Evolutionary conservation across 2,113 vertebrate genomes (phyloP).

Genomic region (Oxygymnocypris stewartii): DNA sequence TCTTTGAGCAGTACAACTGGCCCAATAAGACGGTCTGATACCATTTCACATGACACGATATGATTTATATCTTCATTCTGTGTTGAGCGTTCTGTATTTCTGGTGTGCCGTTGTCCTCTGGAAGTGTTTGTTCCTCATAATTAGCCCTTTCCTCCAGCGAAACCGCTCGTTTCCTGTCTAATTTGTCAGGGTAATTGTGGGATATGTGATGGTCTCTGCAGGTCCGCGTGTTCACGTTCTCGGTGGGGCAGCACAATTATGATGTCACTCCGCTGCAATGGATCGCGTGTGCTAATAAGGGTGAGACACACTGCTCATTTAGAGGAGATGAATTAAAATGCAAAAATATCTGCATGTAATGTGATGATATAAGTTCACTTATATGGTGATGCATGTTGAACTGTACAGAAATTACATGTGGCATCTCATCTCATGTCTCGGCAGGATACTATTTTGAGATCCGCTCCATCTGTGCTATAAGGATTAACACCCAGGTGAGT

Average conservation of each 20-base stretch:
- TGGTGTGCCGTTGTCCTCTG: conserved; percentile 5
- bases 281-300: conserved; percentile 99
- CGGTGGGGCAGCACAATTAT: conserved; percentile 97
- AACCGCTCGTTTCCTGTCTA: neutral
- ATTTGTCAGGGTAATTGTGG: conserved; percentile 14
- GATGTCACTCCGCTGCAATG: conserved; percentile 97
- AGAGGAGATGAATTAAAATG: neutral
- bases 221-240: conserved; percentile 95
- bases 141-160: conserved; percentile 1
- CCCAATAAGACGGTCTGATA: conserved; percentile 91
- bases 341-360: neutral
- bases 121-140: conserved; percentile 15
- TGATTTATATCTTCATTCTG: neutral
- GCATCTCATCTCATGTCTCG: conserved; percentile 41
- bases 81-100: neutral
- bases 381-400: neutral
- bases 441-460: conserved; percentile 84
- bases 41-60: neutral
- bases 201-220: conserved; percentile 39
- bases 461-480: conserved; percentile 82
- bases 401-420: neutral
- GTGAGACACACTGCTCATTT: conserved; percentile 65
- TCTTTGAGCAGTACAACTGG: conserved; percentile 98
- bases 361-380: neutral
- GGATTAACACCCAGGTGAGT: conserved; percentile 68